Evolutionary conservation across 2,797 vertebrate species (phyloP).

Genomic region (Streptopelia turtur): DNA sequence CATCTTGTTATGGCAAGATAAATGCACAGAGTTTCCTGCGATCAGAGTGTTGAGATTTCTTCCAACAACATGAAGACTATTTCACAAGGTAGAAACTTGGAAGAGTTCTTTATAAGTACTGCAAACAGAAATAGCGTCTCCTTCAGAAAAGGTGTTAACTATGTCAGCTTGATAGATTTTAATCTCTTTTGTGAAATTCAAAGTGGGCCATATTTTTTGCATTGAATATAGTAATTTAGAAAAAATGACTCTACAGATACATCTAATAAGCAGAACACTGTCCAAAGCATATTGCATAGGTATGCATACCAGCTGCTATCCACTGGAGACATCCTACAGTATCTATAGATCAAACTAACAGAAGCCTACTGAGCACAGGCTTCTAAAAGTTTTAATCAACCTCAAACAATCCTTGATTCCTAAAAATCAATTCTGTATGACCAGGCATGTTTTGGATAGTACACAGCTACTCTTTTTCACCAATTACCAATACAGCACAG

Average conservation of each 20-base stretch:
- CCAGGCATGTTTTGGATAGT: not conserved
- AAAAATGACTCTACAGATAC: not conserved
- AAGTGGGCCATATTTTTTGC: not conserved
- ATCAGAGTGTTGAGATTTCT: not conserved
- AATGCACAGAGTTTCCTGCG: not conserved
- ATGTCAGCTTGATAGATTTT: not conserved
- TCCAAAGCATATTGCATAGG: conserved; percentile 26
- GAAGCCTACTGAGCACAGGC: not conserved
- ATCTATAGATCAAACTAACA: not conserved
- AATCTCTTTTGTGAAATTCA: not conserved
- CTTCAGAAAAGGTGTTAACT: not conserved
- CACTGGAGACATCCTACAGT: not conserved
- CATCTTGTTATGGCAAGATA: not conserved
- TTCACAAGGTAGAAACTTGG: not conserved
- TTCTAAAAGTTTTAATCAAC: not conserved
- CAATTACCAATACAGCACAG: conserved; percentile 58
- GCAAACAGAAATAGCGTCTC: not conserved
- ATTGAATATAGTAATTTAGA: not conserved
- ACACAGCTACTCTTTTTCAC: not conserved
- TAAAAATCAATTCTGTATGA: not conserved
- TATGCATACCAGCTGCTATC: not conserved
- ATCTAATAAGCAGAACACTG: conserved; percentile 58
- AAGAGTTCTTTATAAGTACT: not conserved
- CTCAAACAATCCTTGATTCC: not conserved
- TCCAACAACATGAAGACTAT: not conserved